Percentiles rank a stretch among this genome's conserved stretches.
Evolutionary conservation across 2,888 invertebrate genomes (phyloP).

Genomic region (Orthonevra nobilis): DNA sequence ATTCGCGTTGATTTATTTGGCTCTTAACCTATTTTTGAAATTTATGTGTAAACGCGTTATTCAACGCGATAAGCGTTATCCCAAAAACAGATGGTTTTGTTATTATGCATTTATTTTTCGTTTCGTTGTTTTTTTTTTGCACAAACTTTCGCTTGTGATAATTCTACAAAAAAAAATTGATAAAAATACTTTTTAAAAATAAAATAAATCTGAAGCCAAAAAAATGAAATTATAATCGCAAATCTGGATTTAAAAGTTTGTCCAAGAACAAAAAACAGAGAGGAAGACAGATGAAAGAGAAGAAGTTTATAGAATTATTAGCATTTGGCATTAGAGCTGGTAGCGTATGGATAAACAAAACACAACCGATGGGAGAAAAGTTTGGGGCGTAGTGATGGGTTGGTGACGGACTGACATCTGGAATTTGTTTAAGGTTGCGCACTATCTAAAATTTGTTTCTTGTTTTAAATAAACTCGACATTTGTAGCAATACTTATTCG

Average conservation of each 20-base stretch:
- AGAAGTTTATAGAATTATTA: too few relatives aligned
- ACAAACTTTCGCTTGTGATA: background rate
- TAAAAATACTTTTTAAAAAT: too few relatives aligned
- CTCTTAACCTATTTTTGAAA: conserved; percentile 46
- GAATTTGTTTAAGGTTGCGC: background rate
- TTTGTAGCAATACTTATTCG: too few relatives aligned
- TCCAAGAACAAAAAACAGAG: too few relatives aligned
- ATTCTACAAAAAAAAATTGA: background rate
- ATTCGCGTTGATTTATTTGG: conserved; percentile 9
- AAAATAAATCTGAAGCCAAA: too few relatives aligned
- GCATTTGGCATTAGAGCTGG: background rate
- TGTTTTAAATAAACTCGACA: too few relatives aligned
- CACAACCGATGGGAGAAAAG: too few relatives aligned
- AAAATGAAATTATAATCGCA: too few relatives aligned
- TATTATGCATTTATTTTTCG: conserved; percentile 10
- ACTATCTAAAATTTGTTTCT: too few relatives aligned
- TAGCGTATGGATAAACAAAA: too few relatives aligned
- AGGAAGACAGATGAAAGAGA: too few relatives aligned
- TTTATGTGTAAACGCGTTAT: conserved; percentile 42
- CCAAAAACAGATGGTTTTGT: conserved; percentile 23
- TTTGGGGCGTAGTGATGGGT: too few relatives aligned
- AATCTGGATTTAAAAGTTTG: background rate
- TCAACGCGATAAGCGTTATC: conserved; percentile 51
- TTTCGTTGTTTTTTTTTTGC: background rate
- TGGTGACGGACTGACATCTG: background rate